A percentile compares a stretch with the other conserved stretches of the same genome.
Conservation (phyloP, 2,888 invertebrate genomes). For the Cordilura impudica region DNA sequence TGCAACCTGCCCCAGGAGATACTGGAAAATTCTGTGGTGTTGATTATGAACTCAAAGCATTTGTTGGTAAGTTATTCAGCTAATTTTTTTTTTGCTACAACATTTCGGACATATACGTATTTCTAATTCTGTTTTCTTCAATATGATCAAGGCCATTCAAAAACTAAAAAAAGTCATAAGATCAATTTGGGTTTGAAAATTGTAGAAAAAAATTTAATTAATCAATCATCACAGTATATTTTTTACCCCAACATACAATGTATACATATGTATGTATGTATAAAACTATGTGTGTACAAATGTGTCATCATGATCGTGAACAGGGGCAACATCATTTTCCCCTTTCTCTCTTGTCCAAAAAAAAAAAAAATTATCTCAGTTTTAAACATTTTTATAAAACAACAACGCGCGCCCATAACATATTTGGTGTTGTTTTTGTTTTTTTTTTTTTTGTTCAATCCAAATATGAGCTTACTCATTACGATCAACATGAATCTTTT, state of each 20-base stretch:
- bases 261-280: no score
- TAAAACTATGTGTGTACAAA: slow-evolving; percentile 30
- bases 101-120: no score
- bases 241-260: slow-evolving; percentile 26
- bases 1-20: slow-evolving; percentile 99
- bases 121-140: slow-evolving; percentile 1
- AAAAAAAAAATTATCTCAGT: slow-evolving; percentile 21
- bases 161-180: slow-evolving; percentile 44
- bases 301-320: slow-evolving; percentile 40
- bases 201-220: slow-evolving; percentile 38
- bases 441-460: slow-evolving; percentile 19
- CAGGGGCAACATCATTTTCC: slow-evolving; percentile 12
- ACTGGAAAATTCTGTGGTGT: slow-evolving; percentile 99
- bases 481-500: slow-evolving; percentile 39
- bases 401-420: slow-evolving; percentile 35
- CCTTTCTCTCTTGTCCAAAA: slow-evolving; percentile 21
- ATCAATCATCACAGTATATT: slow-evolving; percentile 50
- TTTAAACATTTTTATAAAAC: slow-evolving; percentile 13
- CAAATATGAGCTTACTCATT: slow-evolving; percentile 60
- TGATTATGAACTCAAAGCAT: slow-evolving; percentile 95
- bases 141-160: slow-evolving; percentile 26
- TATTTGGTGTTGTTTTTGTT: slow-evolving; percentile 27
- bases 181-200: slow-evolving; percentile 34
- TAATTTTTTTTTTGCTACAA: no score
- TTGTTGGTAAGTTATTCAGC: slow-evolving; percentile 73